These are phyloP conservation scores for Zoanthus sansibaricus DNA, from an alignment of 92 coral and sea anemone species.

Conservation along the genomic window DNA sequence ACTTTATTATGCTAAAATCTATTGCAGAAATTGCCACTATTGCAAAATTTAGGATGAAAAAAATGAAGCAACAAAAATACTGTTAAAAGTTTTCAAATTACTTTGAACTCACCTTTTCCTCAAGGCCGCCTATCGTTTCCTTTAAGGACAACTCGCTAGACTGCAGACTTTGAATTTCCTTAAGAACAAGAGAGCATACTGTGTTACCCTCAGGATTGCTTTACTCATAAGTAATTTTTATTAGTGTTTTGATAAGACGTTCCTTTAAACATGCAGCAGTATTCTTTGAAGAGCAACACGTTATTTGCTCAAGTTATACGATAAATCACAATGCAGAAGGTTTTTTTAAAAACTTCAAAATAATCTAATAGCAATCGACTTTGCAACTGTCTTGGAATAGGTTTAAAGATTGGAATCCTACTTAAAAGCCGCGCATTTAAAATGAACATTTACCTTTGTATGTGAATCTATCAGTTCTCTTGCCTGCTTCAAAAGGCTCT, in stretches of 20 bases:
- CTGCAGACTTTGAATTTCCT: constrained; percentile 34
- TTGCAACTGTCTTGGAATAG: no score
- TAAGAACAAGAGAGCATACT: neutral
- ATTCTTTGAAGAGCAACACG: no score
- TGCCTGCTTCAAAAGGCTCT: constrained; percentile 81
- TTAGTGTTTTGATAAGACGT: no score
- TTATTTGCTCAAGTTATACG: neutral
- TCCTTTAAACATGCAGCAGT: no score
- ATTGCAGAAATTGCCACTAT: neutral
- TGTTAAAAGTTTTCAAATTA: neutral
- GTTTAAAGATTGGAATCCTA: neutral
- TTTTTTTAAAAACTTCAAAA: no score
- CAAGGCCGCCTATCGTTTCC: constrained; percentile 18
- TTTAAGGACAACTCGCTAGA: constrained; percentile 21
- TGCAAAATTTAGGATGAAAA: neutral
- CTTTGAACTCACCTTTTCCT: constrained; percentile 24
- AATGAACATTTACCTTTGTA: constrained; percentile 64
- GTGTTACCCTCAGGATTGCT: no score
- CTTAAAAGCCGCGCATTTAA: neutral
- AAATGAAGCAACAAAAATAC: neutral
- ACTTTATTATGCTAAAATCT: no score
- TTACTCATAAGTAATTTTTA: no score
- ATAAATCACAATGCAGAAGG: neutral
- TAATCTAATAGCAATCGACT: no score
- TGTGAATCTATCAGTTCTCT: constrained; percentile 72